Percentiles rank a stretch among this genome's conserved stretches.
phyloP scores from a whole-genome alignment of 2,888 invertebrate species.

The Synanthedon tipuliformis region DNA sequence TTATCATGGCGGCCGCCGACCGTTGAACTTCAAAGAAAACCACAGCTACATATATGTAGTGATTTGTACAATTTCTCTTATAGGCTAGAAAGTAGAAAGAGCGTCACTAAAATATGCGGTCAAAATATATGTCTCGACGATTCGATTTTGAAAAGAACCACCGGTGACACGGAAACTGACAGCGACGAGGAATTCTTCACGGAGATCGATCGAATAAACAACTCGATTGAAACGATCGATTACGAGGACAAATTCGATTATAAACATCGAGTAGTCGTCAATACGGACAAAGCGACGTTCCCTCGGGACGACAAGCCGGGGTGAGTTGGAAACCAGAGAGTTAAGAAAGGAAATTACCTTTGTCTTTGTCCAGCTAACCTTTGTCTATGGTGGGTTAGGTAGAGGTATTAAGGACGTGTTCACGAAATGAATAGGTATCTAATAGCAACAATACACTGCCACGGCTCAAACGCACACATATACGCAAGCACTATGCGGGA shows the following conservation, averaged over 20 bases:
- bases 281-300: slow-evolving; percentile 11
- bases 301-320: slow-evolving; percentile 9
- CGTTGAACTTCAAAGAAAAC: no score
- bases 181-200: slow-evolving; percentile 51
- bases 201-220: slow-evolving; percentile 33
- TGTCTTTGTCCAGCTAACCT: no score
- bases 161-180: slow-evolving; percentile 17
- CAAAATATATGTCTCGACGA: slow-evolving; percentile 63
- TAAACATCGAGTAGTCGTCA: slow-evolving; percentile 39
- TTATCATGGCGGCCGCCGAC: no score
- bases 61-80: not conserved
- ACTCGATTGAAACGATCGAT: slow-evolving; percentile 16
- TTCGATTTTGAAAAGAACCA: slow-evolving; percentile 39
- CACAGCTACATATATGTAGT: no score
- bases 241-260: slow-evolving; percentile 16
- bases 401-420: no score
- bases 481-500: no score
- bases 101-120: slow-evolving; percentile 54
- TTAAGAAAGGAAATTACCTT: no score
- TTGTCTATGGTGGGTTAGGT: no score
- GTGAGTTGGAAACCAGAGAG: slow-evolving; percentile 7
- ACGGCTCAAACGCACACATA: no score
- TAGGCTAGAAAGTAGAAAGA: slow-evolving; percentile 12
- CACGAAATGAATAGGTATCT: no score
- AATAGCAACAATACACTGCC: no score